Evolutionary conservation across 2,113 vertebrate genomes (phyloP).

Genomic region (Sclerurus mexicanus): DNA sequence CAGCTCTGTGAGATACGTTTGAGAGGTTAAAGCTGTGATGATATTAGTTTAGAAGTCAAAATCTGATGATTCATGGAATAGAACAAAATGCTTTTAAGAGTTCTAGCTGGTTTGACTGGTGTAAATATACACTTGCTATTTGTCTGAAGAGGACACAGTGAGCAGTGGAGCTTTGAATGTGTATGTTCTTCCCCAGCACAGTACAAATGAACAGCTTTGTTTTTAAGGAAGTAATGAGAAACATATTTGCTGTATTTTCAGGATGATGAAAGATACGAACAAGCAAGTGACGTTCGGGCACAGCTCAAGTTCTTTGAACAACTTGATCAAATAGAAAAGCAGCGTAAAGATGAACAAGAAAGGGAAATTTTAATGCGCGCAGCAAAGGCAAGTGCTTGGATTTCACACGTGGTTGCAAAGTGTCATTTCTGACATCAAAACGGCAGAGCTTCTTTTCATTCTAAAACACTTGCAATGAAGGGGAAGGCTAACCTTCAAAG

Average conservation of each 20-base stretch:
- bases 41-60: slow-evolving; percentile 39
- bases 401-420: background rate
- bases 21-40: slow-evolving; percentile 26
- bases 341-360: slow-evolving; percentile 92
- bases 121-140: slow-evolving; percentile 28
- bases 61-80: slow-evolving; percentile 32
- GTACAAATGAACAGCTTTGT: slow-evolving; percentile 13
- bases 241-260: slow-evolving; percentile 48
- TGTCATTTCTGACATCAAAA: slow-evolving; percentile 30
- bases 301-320: slow-evolving; percentile 97
- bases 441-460: background rate
- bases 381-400: slow-evolving; percentile 84
- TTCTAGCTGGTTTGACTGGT: background rate
- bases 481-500: background rate
- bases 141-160: slow-evolving; percentile 33
- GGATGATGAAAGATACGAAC: slow-evolving; percentile 90
- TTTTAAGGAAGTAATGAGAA: background rate
- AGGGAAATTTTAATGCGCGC: slow-evolving; percentile 92
- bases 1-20: background rate
- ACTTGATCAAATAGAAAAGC: slow-evolving; percentile 93
- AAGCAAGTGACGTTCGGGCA: slow-evolving; percentile 87
- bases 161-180: slow-evolving; percentile 32
- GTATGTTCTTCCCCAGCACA: background rate
- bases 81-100: slow-evolving; percentile 41
- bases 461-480: background rate